A percentile compares a stretch with the other conserved stretches of the same genome.
Conservation (phyloP, 2,797 vertebrate genomes). For the Peromyscus aztecus region DNA sequence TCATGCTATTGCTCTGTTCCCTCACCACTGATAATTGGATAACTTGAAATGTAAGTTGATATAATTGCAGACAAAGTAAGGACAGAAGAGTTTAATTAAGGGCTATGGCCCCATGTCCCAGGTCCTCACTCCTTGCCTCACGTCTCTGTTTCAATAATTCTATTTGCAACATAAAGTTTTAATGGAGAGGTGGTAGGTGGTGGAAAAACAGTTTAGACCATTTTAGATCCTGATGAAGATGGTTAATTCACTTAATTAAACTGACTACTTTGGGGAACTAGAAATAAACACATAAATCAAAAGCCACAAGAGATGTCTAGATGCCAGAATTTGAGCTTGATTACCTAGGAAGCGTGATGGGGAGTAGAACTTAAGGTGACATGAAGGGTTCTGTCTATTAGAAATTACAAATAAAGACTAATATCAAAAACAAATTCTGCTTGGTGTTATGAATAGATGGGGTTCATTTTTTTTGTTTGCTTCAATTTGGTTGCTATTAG, state of each 20-base stretch:
- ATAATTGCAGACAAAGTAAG: neutral
- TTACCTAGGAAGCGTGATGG: neutral
- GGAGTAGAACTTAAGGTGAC: neutral
- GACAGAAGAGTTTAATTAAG: neutral
- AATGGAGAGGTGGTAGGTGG: neutral
- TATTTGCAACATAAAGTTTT: neutral
- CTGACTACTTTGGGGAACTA: rapidly evolving
- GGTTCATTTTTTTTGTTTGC: neutral
- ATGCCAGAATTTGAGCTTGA: neutral
- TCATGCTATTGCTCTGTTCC: too few relatives aligned
- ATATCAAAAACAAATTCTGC: neutral
- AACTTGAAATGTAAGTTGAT: neutral
- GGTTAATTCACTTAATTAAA: conserved; percentile 15
- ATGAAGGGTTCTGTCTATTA: neutral
- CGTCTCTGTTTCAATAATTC: neutral
- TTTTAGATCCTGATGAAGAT: neutral
- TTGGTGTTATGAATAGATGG: neutral
- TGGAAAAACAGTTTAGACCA: neutral
- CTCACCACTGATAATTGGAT: neutral
- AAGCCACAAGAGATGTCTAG: neutral
- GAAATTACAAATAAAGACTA: neutral
- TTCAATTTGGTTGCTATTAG: neutral
- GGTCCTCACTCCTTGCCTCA: neutral
- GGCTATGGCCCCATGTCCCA: neutral
- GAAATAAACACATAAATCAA: neutral